Percentiles rank a stretch among this genome's conserved stretches.
Evolutionary conservation across 2,888 invertebrate genomes (phyloP).

Genomic region (Dinocampus coccinellae): DNA sequence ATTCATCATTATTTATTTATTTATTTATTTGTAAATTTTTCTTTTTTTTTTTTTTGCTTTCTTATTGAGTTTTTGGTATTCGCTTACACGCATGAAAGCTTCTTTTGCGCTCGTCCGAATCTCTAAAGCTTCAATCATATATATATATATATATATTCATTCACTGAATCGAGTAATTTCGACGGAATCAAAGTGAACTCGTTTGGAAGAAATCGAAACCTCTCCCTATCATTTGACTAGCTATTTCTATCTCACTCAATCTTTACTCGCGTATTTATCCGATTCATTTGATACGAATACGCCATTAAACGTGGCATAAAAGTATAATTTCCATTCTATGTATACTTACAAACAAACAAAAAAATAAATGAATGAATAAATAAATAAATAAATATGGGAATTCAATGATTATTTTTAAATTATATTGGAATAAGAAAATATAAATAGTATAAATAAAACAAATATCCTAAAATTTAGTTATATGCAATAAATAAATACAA

Average conservation of each 20-base stretch:
- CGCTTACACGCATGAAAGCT: conserved; percentile 23
- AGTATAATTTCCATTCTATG: too few species aligned
- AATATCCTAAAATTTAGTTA: too few species aligned
- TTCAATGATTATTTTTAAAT: too few species aligned
- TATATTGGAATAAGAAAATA: too few species aligned
- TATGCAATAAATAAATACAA: too few species aligned
- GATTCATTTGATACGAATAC: not conserved
- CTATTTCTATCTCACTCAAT: not conserved
- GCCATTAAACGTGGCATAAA: not conserved
- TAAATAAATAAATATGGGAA: too few species aligned
- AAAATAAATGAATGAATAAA: too few species aligned
- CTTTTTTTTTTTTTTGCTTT: conserved; percentile 25
- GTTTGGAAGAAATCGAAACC: conserved; percentile 52
- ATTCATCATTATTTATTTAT: conserved; percentile 8
- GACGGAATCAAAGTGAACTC: conserved; percentile 52
- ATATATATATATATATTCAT: conserved; percentile 41
- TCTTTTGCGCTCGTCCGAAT: conserved; percentile 27
- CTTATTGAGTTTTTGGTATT: not conserved
- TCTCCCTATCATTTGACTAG: not conserved
- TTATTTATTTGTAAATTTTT: conserved; percentile 15
- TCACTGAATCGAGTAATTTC: conserved; percentile 55
- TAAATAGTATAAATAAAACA: too few species aligned
- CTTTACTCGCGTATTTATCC: too few species aligned
- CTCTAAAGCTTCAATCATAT: conserved; percentile 34
- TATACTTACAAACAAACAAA: too few species aligned